Evolutionary conservation across 1,140 invertebrate genomes (phyloP).

Genomic region (Ephestia elutella): DNA sequence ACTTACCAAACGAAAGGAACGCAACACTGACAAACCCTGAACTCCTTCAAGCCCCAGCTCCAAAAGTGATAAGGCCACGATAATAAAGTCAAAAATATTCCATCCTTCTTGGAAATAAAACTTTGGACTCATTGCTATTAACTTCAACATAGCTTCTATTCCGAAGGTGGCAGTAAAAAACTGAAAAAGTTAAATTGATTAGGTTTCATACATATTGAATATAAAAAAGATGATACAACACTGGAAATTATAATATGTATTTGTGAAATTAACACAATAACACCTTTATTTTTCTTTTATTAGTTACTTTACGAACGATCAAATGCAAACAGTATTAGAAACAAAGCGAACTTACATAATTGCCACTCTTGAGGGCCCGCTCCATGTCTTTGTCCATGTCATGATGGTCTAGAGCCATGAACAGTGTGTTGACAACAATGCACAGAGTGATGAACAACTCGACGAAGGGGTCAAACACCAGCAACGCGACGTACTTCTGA

Average conservation of each 20-base stretch:
- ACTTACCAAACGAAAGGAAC: conserved; percentile 98
- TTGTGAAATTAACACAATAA: too few species aligned
- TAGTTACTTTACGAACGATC: too few species aligned
- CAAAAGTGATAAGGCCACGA: conserved; percentile 94
- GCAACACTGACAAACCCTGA: conserved; percentile 95
- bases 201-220: too few species aligned
- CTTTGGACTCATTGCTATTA: conserved; percentile 97
- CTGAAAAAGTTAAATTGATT: conserved; percentile 72
- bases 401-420: conserved; percentile 98
- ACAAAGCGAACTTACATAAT: conserved; percentile 86
- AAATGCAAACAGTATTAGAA: too few species aligned
- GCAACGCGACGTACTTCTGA: conserved; percentile 90
- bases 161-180: conserved; percentile 98
- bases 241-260: too few species aligned
- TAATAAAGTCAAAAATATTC: conserved; percentile 99
- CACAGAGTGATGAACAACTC: conserved; percentile 98
- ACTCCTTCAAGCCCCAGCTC: conserved; percentile 95
- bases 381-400: conserved; percentile 93
- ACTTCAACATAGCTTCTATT: conserved; percentile 95
- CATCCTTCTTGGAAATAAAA: conserved; percentile 99
- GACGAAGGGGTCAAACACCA: conserved; percentile 98
- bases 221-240: too few species aligned
- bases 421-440: conserved; percentile 97
- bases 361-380: conserved; percentile 89
- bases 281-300: too few species aligned